Percentiles rank a stretch among this genome's conserved stretches.
phyloP scores from a whole-genome alignment of 2,797 vertebrate species.

The Picus viridis region DNA sequence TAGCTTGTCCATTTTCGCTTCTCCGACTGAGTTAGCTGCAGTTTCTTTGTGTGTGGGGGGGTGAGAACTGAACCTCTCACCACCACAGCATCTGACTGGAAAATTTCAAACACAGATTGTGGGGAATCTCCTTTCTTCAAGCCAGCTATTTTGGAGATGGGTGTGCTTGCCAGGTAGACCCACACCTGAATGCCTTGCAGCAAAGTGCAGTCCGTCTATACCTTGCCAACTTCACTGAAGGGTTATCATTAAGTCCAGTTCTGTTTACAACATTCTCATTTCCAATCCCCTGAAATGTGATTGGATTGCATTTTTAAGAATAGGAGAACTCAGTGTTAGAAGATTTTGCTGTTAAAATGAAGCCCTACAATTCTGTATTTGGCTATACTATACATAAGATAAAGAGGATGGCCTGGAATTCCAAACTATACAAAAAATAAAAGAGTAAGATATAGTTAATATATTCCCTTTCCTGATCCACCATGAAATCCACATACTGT shows the following conservation, averaged over 20 bases:
- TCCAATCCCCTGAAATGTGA: background rate
- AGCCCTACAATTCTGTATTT: rapidly evolving
- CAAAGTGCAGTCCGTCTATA: background rate
- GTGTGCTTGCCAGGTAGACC: background rate
- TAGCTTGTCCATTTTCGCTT: too few species aligned
- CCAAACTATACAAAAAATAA: background rate
- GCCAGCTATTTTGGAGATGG: background rate
- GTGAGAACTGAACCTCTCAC: too few species aligned
- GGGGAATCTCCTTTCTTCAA: background rate
- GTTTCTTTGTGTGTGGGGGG: too few species aligned
- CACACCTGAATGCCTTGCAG: background rate
- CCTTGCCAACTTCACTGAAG: background rate
- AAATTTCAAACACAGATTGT: background rate
- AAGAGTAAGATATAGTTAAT: background rate
- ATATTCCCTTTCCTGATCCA: background rate
- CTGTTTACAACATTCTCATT: background rate
- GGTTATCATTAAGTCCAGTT: background rate
- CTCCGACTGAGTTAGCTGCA: too few species aligned
- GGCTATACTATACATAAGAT: background rate
- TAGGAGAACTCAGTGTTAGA: background rate
- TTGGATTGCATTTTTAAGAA: background rate
- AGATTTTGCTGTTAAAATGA: background rate
- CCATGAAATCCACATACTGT: background rate
- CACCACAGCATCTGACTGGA: background rate
- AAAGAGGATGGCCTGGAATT: background rate